Evolutionary conservation across 2,888 invertebrate species (phyloP), one percentile per base, ranked within the genome.

Genomic region (Eupithecia subfuscata): DNA sequence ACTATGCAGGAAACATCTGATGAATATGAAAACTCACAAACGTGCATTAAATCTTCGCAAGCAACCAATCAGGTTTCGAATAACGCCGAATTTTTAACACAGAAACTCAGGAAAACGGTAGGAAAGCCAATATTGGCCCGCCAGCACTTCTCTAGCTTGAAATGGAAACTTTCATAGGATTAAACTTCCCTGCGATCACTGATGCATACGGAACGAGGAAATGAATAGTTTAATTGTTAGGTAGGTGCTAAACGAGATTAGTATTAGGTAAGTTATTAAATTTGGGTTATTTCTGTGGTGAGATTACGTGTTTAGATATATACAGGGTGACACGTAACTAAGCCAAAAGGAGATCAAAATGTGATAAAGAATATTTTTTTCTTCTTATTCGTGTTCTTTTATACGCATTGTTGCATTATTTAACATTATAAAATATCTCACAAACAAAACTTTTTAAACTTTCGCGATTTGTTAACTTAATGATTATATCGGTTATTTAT

Each of bases 161-260:
- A 64, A 64, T 34, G 18, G 34, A 34, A 64, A 64, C 64, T 64
- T 64, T 64, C 64, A 64, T 34, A 34, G 64, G 64, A 64, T 64
- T 64, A 34, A 64, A 64, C 64, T 34, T 34, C 30, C 14, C 64
- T 64, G 30, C 7, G 18, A 18, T 64, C 18, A 18, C 30, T 64
- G 64, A 64, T 64, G 64, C 64, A 64, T 34, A 34, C 18, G 8
- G 64, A 64, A 64, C 34, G 18, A 30, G 64, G 64, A 64, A 34
- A 34, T 64, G 34, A 64, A 64, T 64, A 64, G 64, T 18, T 64
- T 34, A 18, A 64, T 64, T 34, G 64, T 64, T 64, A 34, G 34
- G 60, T 25, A 60, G 34, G 22, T 12, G 25, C 25, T 60, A 60
- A 60, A 25, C 25, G 1, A 60, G 25, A 60, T 60, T 60, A 22